phyloP scores from a whole-genome alignment of 2,888 invertebrate genomes.

The Cephus spinipes region DNA sequence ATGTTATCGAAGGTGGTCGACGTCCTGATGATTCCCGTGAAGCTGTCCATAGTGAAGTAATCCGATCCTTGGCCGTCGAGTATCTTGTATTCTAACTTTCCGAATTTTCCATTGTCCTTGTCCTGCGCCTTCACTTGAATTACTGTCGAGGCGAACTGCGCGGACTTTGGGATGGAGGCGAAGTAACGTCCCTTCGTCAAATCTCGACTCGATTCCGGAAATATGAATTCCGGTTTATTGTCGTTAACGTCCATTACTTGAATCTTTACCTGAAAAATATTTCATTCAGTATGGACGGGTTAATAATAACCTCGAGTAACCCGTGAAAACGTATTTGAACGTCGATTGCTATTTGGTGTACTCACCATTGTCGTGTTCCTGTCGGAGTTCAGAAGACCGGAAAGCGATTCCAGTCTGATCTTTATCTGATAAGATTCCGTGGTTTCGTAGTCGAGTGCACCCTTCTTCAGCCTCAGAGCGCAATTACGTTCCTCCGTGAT shows the following conservation, averaged over 20 bases:
- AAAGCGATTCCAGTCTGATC: slow-evolving; percentile 82
- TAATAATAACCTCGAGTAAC: no score
- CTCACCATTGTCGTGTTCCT: slow-evolving; percentile 75
- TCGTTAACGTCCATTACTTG: slow-evolving; percentile 91
- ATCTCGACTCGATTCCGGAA: slow-evolving; percentile 71
- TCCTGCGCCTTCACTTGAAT: slow-evolving; percentile 88
- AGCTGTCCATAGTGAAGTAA: slow-evolving; percentile 80
- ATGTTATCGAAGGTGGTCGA: slow-evolving; percentile 79
- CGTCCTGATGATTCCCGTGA: slow-evolving; percentile 82
- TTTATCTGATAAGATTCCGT: slow-evolving; percentile 79
- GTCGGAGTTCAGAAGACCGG: slow-evolving; percentile 84
- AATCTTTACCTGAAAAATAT: slow-evolving; percentile 73
- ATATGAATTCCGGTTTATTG: slow-evolving; percentile 85
- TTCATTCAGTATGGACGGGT: neutral
- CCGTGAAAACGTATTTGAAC: no score
- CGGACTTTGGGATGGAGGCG: slow-evolving; percentile 80
- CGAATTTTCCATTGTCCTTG: slow-evolving; percentile 85
- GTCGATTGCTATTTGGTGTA: neutral
- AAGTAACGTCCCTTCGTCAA: slow-evolving; percentile 79
- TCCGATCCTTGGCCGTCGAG: slow-evolving; percentile 69
- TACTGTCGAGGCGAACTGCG: slow-evolving; percentile 81
- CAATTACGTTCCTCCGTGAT: slow-evolving; percentile 86
- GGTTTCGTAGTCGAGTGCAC: slow-evolving; percentile 83
- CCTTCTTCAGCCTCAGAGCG: slow-evolving; percentile 78
- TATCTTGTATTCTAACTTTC: slow-evolving; percentile 80